phyloP scores from a whole-genome alignment of 2,113 vertebrate species.

The Dinomys branickii region DNA sequence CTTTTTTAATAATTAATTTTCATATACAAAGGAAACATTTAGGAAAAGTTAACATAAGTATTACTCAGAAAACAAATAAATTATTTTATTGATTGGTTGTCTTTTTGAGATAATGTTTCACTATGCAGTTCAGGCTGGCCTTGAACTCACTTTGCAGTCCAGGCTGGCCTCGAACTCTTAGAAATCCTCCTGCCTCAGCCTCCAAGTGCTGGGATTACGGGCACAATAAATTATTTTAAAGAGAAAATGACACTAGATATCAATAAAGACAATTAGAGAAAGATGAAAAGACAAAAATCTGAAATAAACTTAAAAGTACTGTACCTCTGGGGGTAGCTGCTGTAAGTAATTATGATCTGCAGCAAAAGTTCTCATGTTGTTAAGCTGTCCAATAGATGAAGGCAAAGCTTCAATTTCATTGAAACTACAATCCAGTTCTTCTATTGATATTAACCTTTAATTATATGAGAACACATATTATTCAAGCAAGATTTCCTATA shows the following conservation, averaged over 20 bases:
- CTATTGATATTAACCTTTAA: constrained; percentile 90
- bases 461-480: constrained; percentile 32
- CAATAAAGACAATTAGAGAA: constrained; percentile 3
- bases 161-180: too few relatives aligned
- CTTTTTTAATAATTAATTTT: constrained; percentile 28
- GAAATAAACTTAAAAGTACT: constrained; percentile 44
- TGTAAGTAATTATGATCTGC: constrained; percentile 98
- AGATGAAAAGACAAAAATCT: neutral
- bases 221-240: constrained; percentile 27
- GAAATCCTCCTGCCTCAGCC: too few relatives aligned
- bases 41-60: constrained; percentile 22
- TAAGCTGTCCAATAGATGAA: constrained; percentile 93
- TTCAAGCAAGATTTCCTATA: neutral
- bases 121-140: too few relatives aligned
- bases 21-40: constrained; percentile 1
- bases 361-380: constrained; percentile 94
- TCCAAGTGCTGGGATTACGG: too few relatives aligned
- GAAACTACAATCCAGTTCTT: constrained; percentile 98
- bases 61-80: constrained; percentile 26
- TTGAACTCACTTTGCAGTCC: too few relatives aligned
- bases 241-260: constrained; percentile 8
- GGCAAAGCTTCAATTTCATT: constrained; percentile 98
- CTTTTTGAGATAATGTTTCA: too few relatives aligned
- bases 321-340: constrained; percentile 94
- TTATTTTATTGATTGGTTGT: too few relatives aligned